Evolutionary conservation across 2,888 invertebrate genomes (phyloP), one percentile per base, ranked within the genome.

Genomic region (Prosopocoilus inquinatus): DNA sequence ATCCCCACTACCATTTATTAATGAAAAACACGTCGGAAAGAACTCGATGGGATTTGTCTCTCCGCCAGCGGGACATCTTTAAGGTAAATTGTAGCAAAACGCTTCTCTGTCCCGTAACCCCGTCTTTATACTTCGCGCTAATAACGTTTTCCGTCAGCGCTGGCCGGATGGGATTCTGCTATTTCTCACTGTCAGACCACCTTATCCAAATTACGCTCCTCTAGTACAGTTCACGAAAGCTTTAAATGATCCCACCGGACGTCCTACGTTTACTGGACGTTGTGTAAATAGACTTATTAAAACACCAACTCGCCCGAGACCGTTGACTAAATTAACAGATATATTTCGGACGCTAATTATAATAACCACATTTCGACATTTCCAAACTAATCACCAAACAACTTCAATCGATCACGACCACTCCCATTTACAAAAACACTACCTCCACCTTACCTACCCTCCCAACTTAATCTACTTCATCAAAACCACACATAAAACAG

Each of bases 121-220:
- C 49, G 53, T 53, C 9, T 53, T 57, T 49, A 47, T 57, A 53
- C 49, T 47, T 53, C 47, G 50, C 62, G 55, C 59, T 64, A 59
- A 64, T 64, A 63, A 66, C 61, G 57, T 60, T 63, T 61, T 62
- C 69, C 72, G 73, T 74, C 73, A 71, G 69, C 72, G 68, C 51
- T 66, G 70, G 69, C 69, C 69, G 70, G 70, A 73, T 72, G 65
- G 72, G 70, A 67, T 69, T 63, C 63, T 59, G 66, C 73, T 70
- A 75, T 74, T 75, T 71, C 73, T 74, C 73, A 73, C 70, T 73
- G 75, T 74, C 75, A 69, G 66, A 62, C 67, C 62, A 73, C 72
- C 73, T 73, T 74, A 70, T 69, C 70, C 71, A 72, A 74, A 74
- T 73, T 73, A 70, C 68, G 59, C 64, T 64, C 67, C 66, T 69